phyloP scores from a whole-genome alignment of 1,140 invertebrate genomes.

The Apolygus lucorum region DNA sequence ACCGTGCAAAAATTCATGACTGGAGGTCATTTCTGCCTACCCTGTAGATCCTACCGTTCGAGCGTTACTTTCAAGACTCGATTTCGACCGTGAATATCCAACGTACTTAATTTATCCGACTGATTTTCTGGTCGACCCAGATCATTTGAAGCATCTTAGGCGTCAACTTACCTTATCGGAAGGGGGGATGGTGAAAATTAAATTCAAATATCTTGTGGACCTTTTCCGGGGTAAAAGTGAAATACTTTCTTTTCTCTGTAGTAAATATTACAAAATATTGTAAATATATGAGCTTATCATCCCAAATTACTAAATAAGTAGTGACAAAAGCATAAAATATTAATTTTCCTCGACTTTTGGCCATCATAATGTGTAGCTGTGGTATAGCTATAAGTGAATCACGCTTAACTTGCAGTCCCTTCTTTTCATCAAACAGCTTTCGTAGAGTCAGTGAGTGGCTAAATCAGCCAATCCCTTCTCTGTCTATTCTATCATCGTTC shows the following conservation, averaged over 20 bases:
- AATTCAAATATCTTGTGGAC: background rate
- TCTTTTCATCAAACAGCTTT: conserved; percentile 3
- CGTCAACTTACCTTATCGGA: background rate
- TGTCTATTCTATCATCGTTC: background rate
- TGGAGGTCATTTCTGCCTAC: too few species aligned
- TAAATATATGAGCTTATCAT: background rate
- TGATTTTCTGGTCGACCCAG: background rate
- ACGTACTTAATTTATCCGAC: background rate
- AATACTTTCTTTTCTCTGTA: too few species aligned
- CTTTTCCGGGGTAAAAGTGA: too few species aligned
- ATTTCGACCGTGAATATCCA: background rate
- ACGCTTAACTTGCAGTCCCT: conserved; percentile 2
- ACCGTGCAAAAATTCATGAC: too few species aligned
- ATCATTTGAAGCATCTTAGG: background rate
- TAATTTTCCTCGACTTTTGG: background rate
- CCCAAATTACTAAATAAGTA: background rate
- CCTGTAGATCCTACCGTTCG: too few species aligned
- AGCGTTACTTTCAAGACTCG: too few species aligned
- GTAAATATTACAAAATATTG: background rate
- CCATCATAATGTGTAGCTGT: background rate
- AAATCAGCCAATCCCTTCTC: background rate
- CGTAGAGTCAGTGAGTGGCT: background rate
- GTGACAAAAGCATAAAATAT: background rate
- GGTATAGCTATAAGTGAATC: background rate
- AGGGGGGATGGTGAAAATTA: background rate